A percentile compares a stretch with the other conserved stretches of the same genome.
These are phyloP conservation scores for Megaceryle torquata DNA, from an alignment of 2,113 vertebrate species.

Conservation along the genomic window DNA sequence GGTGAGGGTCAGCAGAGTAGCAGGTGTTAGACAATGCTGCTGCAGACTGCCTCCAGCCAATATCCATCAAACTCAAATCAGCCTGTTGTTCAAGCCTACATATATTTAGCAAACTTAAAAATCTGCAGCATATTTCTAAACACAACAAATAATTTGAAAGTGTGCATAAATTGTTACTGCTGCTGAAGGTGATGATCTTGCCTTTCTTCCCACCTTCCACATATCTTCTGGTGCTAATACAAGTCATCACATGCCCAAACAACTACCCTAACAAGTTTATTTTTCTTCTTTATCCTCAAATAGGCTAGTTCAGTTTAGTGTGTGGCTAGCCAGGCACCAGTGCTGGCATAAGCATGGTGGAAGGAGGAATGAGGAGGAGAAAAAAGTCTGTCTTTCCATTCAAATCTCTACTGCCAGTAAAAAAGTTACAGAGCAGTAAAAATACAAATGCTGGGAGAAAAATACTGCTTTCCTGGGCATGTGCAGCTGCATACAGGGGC, in stretches of 20 bases:
- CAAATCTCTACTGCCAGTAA: not conserved
- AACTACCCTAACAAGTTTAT: not conserved
- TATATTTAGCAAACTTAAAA: not conserved
- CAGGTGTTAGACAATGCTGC: not conserved
- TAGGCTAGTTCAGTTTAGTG: not conserved
- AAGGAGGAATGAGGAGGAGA: not conserved
- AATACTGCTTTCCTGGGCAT: not conserved
- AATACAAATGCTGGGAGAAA: not conserved
- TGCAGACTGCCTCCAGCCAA: not conserved
- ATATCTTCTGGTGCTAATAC: accelerated
- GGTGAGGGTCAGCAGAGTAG: not conserved
- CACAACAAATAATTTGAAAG: not conserved
- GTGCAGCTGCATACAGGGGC: accelerated
- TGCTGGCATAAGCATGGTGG: accelerated
- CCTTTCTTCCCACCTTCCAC: not conserved
- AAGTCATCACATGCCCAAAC: not conserved
- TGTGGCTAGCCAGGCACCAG: not conserved
- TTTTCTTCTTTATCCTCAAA: not conserved
- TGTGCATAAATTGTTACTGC: not conserved
- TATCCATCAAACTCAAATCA: not conserved
- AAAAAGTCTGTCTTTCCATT: not conserved
- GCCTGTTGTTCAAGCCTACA: not conserved
- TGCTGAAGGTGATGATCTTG: not conserved
- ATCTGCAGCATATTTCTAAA: not conserved
- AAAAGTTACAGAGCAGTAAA: not conserved